Evolutionary conservation across 2,888 invertebrate genomes (phyloP).

Genomic region (Nasonia oneida): DNA sequence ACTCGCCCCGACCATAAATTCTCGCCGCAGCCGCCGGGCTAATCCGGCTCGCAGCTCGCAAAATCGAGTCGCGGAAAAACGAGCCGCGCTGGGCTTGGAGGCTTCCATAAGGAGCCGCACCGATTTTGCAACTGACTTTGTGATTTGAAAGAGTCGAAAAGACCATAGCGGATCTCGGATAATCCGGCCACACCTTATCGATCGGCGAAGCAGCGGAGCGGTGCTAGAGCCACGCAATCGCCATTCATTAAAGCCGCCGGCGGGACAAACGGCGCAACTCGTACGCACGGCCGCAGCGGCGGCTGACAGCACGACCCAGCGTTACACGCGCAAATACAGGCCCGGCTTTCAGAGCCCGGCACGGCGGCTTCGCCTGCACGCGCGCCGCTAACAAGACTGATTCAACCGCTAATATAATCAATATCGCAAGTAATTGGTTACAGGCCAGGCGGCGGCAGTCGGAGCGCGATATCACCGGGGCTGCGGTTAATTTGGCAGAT

Average conservation of each 20-base stretch:
- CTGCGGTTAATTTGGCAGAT: slow-evolving; percentile 50
- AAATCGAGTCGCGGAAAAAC: slow-evolving; percentile 6
- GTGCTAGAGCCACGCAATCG: too few relatives aligned
- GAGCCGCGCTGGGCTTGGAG: neutral
- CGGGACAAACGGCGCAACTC: neutral
- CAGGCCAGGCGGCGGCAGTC: neutral
- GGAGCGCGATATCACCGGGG: slow-evolving; percentile 31
- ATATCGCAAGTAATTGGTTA: slow-evolving; percentile 56
- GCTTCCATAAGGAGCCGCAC: neutral
- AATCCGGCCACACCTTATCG: too few relatives aligned
- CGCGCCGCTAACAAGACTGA: slow-evolving; percentile 52
- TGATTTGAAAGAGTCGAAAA: too few relatives aligned
- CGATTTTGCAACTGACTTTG: neutral
- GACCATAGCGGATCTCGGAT: too few relatives aligned
- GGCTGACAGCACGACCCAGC: neutral
- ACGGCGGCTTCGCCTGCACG: neutral
- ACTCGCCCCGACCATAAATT: neutral
- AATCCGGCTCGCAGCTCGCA: neutral
- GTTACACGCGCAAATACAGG: neutral
- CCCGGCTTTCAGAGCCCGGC: too few relatives aligned
- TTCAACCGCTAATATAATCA: slow-evolving; percentile 60
- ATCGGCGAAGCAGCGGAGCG: too few relatives aligned
- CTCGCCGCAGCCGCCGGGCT: neutral
- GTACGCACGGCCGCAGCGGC: neutral
- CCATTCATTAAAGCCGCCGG: neutral